Base-by-base conservation (phyloP, 1,140 invertebrate species). In the Phymastichus coffea region DNA sequence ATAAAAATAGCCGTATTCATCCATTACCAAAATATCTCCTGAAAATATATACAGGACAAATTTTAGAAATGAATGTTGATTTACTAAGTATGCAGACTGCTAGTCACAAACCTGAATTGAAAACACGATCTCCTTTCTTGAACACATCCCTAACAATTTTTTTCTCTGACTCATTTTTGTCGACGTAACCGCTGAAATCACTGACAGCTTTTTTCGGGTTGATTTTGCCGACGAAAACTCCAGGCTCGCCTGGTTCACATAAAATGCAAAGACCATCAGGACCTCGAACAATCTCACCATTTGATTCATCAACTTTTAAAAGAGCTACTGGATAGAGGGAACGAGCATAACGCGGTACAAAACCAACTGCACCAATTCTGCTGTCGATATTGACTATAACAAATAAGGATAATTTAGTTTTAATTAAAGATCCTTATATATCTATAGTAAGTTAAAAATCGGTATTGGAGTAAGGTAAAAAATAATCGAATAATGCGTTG, bases 1-100 rank as follows among this genome's bases (percentile, higher is more conserved):
- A 76, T 94, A 98, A 68, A 94, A 90, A 75, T 96, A 98, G 4
- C 95, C 95, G 35, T 89, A 85, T 44, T 95, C 88, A 73, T 99
- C 95, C 85, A 89, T 90, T 1, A 93, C 85, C 35, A 98, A 80
- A 64, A 98, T 87, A 81, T 99, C 97, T 58, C 96, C 90, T 88
- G 72, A 51, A 77, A 73, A 54, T 58, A 51, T 56, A 35, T 20
- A 26, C 14, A 17, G 51, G 17, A 22, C 20, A 51, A 37, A 22
- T 49, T 49, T 4, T n/a, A 48, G 14, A 44, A 38, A 23, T 53
- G 30, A 41, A 49, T 26, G 48, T 35, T 26, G 26, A 33, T 54
- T 51, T 40, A 15, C 14, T 40, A 2, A 51, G 40, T 30, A 40
- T 30, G 8, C 41, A 47, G 22, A 54, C 25, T 52, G 12, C 33